Evolutionary conservation across 2,113 vertebrate species (phyloP).

Genomic region (Mesoclemmys tuberculata): DNA sequence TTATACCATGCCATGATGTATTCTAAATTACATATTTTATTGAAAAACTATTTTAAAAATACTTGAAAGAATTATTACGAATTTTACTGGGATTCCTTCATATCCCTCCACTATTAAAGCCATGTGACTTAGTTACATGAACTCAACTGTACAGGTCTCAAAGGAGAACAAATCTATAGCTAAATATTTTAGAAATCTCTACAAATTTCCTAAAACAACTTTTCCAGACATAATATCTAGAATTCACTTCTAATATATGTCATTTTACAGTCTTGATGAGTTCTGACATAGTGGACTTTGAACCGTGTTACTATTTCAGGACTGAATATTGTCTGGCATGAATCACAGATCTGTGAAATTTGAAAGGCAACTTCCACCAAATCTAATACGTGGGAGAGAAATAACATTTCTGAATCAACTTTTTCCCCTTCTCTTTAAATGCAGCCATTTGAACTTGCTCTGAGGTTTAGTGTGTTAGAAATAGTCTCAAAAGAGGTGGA

Average conservation of each 20-base stretch:
- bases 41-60: background rate
- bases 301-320: background rate
- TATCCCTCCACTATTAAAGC: background rate
- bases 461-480: background rate
- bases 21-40: background rate
- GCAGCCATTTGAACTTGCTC: background rate
- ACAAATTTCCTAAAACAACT: background rate
- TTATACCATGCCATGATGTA: background rate
- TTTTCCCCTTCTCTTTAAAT: background rate
- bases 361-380: background rate
- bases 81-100: background rate
- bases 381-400: background rate
- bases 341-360: background rate
- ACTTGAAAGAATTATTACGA: background rate
- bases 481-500: background rate
- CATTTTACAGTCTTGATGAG: background rate
- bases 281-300: background rate
- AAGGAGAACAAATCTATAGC: background rate
- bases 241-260: background rate
- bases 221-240: background rate
- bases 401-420: background rate
- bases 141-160: background rate
- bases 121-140: background rate
- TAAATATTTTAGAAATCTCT: background rate
- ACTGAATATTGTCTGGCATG: background rate